phyloP scores from a whole-genome alignment of 2,113 vertebrate genomes.

The Philantomba maxwellii region DNA sequence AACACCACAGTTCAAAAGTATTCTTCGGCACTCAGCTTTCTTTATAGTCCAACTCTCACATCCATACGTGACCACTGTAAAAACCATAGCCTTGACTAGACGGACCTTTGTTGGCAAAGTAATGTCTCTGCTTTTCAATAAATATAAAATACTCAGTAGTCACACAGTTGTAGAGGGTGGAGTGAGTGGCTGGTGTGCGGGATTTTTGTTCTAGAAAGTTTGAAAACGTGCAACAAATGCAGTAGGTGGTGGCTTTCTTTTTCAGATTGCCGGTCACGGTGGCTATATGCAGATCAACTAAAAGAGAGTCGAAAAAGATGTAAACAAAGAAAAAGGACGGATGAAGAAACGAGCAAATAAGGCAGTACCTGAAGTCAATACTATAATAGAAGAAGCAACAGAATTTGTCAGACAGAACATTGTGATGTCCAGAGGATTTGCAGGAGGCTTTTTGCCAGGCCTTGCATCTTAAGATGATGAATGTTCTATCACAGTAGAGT shows the following conservation, averaged over 20 bases:
- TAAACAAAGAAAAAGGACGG: constrained; percentile 96
- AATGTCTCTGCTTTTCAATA: too few relatives aligned
- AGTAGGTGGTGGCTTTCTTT: background rate
- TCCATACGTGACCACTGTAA: too few relatives aligned
- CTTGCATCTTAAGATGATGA: background rate
- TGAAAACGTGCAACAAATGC: background rate
- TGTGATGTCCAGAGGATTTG: background rate
- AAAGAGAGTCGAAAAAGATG: constrained; percentile 97
- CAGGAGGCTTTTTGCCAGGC: background rate
- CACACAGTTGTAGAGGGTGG: background rate
- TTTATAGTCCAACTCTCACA: too few relatives aligned
- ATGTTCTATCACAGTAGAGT: background rate
- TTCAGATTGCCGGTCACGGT: constrained; percentile 93
- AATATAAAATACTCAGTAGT: background rate
- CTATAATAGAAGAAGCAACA: constrained; percentile 92
- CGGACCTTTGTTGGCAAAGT: too few relatives aligned
- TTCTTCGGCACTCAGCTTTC: too few relatives aligned
- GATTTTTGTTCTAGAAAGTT: background rate
- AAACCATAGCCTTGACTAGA: too few relatives aligned
- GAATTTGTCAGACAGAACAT: background rate
- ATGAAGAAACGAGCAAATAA: constrained; percentile 93
- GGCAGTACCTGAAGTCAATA: constrained; percentile 92
- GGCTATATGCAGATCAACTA: constrained; percentile 96
- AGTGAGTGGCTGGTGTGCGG: background rate
- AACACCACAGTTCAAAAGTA: too few relatives aligned